Percentiles rank a stretch among this genome's conserved stretches.
Conservation (phyloP, 1,140 invertebrate species). For the Bombyx mori region DNA sequence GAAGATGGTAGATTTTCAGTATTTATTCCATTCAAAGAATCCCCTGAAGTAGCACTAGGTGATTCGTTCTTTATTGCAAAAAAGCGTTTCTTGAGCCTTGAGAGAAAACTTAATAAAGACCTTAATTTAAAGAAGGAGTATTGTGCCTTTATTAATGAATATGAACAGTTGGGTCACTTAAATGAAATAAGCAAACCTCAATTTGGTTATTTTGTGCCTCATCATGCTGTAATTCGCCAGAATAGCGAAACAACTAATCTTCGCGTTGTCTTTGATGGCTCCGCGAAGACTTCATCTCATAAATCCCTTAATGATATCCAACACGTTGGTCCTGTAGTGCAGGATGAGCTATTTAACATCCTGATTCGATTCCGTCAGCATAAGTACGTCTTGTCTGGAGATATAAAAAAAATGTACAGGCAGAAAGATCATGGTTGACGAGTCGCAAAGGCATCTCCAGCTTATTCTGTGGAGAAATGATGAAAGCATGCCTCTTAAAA, state of each 20-base stretch:
- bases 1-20: conserved; percentile 1
- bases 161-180: not conserved
- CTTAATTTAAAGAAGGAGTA: not conserved
- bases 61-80: not conserved
- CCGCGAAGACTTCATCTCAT: conserved; percentile 1
- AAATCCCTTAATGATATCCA: conserved; percentile 7
- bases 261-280: conserved; percentile 16
- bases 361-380: conserved; percentile 41
- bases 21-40: not conserved
- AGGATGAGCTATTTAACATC: conserved; percentile 28
- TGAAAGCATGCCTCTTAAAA: not conserved
- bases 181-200: not conserved
- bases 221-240: conserved; percentile 15
- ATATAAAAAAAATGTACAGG: conserved; percentile 25
- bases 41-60: not conserved
- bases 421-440: not conserved
- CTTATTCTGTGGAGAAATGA: conserved; percentile 3
- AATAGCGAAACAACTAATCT: conserved; percentile 14
- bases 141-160: conserved; percentile 12
- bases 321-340: conserved; percentile 13
- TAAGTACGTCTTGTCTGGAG: conserved; percentile 29
- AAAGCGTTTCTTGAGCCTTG: not conserved
- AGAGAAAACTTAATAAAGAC: not conserved
- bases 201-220: conserved; percentile 9
- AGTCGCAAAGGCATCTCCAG: not conserved